Conservation (phyloP, 1,140 invertebrate genomes). For the Semibalanus balanoides region DNA sequence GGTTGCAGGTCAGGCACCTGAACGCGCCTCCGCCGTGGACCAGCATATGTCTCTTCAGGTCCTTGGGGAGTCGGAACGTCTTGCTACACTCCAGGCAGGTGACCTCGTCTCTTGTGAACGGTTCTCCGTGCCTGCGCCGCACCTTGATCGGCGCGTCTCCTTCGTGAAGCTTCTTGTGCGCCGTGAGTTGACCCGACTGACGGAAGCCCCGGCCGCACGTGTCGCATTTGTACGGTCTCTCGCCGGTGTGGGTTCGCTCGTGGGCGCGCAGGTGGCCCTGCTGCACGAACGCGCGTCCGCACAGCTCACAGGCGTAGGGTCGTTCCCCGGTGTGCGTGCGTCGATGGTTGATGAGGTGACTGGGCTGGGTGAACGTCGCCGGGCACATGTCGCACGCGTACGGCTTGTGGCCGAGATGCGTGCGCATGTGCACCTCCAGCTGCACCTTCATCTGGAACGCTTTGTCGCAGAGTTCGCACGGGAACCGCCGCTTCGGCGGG, state of each 20-base stretch:
- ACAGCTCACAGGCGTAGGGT: conserved; percentile 19
- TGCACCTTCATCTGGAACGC: conserved; percentile 24
- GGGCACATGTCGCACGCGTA: conserved; percentile 37
- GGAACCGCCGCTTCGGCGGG: conserved; percentile 7
- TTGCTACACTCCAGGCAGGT: not conserved
- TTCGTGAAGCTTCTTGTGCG: not conserved
- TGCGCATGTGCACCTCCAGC: conserved; percentile 33
- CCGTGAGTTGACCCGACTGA: not conserved
- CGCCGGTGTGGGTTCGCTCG: conserved; percentile 21
- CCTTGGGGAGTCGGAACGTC: not conserved
- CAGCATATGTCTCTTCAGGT: not conserved
- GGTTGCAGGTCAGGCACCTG: not conserved
- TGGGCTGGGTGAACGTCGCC: conserved; percentile 18
- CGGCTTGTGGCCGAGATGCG: conserved; percentile 35
- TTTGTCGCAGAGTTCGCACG: conserved; percentile 19
- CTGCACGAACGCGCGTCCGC: conserved; percentile 21
- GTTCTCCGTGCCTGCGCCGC: not conserved
- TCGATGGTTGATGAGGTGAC: conserved; percentile 18
- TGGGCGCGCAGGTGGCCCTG: conserved; percentile 19
- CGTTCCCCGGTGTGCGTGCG: conserved; percentile 21
- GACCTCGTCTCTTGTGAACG: not conserved
- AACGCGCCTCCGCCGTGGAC: not conserved
- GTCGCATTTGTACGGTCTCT: conserved; percentile 23
- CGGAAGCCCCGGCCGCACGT: conserved; percentile 1
- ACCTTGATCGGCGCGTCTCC: not conserved